phyloP scores from a whole-genome alignment of 1,140 invertebrate genomes.

The Sycobia sp. region DNA sequence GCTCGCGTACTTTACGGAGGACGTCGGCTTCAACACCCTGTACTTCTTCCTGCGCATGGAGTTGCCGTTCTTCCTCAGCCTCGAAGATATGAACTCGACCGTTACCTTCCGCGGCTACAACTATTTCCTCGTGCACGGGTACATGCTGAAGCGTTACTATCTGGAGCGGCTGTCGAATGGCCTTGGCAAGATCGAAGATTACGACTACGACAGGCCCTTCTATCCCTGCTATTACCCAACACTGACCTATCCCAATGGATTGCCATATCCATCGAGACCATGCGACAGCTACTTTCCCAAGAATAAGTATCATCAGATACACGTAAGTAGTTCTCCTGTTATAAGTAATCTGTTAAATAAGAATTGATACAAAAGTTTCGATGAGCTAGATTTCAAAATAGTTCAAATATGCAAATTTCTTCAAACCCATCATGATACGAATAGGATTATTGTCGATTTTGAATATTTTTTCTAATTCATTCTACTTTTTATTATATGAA shows the following conservation, averaged over 20 bases:
- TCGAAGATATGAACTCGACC: slow-evolving; percentile 59
- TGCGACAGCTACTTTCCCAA: slow-evolving; percentile 44
- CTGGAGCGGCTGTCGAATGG: slow-evolving; percentile 70
- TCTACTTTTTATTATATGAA: no score
- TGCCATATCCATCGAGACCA: slow-evolving; percentile 66
- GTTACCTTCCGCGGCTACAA: slow-evolving; percentile 65
- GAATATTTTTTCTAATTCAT: no score
- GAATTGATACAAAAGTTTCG: no score
- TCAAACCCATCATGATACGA: no score
- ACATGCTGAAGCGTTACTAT: slow-evolving; percentile 69
- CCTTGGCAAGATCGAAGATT: slow-evolving; percentile 65
- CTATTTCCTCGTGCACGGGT: slow-evolving; percentile 66
- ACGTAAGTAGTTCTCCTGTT: no score
- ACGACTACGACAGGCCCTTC: slow-evolving; percentile 64
- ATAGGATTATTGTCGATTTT: no score
- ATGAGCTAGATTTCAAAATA: no score
- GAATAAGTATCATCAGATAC: slow-evolving; percentile 52
- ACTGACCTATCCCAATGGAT: slow-evolving; percentile 69
- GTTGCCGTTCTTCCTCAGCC: slow-evolving; percentile 70
- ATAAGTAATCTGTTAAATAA: no score
- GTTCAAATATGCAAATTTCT: no score
- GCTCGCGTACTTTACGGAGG: slow-evolving; percentile 76
- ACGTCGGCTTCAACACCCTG: slow-evolving; percentile 71
- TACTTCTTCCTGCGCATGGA: slow-evolving; percentile 72
- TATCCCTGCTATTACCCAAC: slow-evolving; percentile 70